These are phyloP conservation scores for Pampus argenteus DNA, from an alignment of 2,797 vertebrate genomes.

Conservation along the genomic window DNA sequence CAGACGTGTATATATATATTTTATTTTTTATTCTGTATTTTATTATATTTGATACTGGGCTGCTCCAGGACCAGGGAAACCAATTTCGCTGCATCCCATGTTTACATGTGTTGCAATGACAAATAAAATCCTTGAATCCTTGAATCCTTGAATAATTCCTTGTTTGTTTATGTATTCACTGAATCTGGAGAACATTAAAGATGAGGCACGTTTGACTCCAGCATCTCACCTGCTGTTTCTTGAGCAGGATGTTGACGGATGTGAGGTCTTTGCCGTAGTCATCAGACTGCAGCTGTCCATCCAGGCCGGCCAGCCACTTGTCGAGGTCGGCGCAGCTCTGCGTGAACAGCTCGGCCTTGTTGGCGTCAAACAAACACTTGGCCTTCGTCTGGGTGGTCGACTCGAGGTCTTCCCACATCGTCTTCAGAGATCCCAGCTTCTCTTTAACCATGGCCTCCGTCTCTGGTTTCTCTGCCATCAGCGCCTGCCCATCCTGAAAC, in stretches of 20 bases:
- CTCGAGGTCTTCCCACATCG: slow-evolving; percentile 95
- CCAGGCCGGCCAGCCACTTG: slow-evolving; percentile 93
- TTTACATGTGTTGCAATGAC: no score
- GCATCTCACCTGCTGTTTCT: slow-evolving; percentile 94
- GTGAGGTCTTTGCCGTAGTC: slow-evolving; percentile 98
- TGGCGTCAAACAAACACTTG: slow-evolving; percentile 97
- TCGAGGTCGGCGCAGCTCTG: slow-evolving; percentile 98
- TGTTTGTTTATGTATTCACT: no score
- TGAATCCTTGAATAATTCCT: no score
- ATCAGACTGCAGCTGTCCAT: slow-evolving; percentile 94
- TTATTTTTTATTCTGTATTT: no score
- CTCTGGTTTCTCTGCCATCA: slow-evolving; percentile 96
- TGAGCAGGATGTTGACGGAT: slow-evolving; percentile 97
- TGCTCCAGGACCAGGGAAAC: no score
- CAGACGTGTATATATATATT: no score
- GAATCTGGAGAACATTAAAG: not conserved
- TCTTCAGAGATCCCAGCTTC: slow-evolving; percentile 89
- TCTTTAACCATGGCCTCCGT: slow-evolving; percentile 92
- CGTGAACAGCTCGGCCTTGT: slow-evolving; percentile 98
- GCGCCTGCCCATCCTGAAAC: slow-evolving; percentile 90
- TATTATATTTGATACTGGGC: no score
- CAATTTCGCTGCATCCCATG: no score
- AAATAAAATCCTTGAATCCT: no score
- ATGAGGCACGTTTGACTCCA: no score
- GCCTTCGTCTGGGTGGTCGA: slow-evolving; percentile 97